Evolutionary conservation across 2,113 vertebrate genomes (phyloP).

Genomic region (Gorsachius goisagi): DNA sequence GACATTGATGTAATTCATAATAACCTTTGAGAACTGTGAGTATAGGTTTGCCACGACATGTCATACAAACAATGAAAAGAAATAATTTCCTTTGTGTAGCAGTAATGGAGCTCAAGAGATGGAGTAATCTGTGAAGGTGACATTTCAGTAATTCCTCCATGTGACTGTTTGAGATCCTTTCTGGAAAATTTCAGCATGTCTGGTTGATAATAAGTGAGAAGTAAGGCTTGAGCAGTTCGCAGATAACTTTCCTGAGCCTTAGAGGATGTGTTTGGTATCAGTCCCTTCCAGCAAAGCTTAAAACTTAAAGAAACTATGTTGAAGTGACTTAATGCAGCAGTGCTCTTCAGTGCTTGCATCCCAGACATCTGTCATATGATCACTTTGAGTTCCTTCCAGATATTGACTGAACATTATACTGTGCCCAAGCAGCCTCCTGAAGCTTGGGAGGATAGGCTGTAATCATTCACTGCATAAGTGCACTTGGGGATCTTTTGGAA

Average conservation of each 20-base stretch:
- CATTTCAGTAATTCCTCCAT: not conserved
- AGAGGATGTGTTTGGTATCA: not conserved
- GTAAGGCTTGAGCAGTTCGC: not conserved
- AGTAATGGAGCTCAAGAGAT: not conserved
- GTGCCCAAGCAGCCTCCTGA: not conserved
- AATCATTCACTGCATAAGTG: not conserved
- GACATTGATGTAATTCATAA: not conserved
- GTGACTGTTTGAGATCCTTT: not conserved
- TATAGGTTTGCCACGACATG: not conserved
- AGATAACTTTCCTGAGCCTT: not conserved
- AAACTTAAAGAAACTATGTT: not conserved
- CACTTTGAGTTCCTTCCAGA: not conserved
- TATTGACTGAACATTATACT: not conserved
- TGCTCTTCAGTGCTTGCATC: not conserved
- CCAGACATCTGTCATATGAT: not conserved
- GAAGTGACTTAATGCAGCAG: not conserved
- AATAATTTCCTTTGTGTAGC: not conserved
- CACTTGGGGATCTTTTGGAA: not conserved
- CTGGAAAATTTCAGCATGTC: not conserved
- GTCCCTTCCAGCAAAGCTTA: not conserved
- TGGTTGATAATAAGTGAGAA: not conserved
- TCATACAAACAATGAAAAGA: not conserved
- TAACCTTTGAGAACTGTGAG: not conserved
- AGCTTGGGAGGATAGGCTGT: not conserved
- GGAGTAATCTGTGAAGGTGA: not conserved